These are phyloP conservation scores for Phyllostomus hastatus DNA, from an alignment of 2,113 vertebrate genomes.

Conservation along the genomic window DNA sequence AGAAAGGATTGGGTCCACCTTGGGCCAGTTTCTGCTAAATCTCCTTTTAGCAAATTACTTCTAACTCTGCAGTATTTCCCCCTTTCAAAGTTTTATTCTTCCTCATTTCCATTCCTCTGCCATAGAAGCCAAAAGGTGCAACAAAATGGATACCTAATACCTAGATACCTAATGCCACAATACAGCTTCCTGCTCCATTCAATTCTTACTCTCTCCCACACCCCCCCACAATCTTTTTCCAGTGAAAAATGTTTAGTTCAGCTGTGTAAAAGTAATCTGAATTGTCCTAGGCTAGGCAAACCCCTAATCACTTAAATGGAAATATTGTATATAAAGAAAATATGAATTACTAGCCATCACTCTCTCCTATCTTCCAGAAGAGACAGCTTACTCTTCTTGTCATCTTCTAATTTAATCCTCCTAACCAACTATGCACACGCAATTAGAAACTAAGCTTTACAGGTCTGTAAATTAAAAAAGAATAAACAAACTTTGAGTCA, in stretches of 20 bases:
- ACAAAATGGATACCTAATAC: background rate
- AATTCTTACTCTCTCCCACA: background rate
- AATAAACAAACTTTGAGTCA: constrained; percentile 12
- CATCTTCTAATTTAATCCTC: background rate
- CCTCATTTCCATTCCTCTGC: background rate
- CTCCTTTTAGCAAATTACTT: background rate
- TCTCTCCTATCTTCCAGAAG: background rate
- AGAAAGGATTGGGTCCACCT: background rate
- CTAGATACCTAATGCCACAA: background rate
- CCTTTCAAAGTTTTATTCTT: background rate
- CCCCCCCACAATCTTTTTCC: background rate
- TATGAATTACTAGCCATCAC: background rate
- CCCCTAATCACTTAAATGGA: background rate
- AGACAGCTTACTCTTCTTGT: background rate
- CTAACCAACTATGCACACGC: background rate
- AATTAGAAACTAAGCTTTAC: constrained; percentile 35
- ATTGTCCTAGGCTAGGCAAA: background rate
- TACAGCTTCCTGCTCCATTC: background rate
- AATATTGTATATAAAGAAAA: background rate
- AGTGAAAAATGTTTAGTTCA: background rate
- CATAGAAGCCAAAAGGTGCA: background rate
- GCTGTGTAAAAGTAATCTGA: background rate
- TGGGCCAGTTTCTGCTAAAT: background rate
- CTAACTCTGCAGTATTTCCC: background rate
- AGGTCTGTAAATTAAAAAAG: background rate